Percentiles rank a stretch among this genome's conserved stretches.
phyloP scores from a whole-genome alignment of 1,140 invertebrate species.

The Camponotus pennsylvanicus region DNA sequence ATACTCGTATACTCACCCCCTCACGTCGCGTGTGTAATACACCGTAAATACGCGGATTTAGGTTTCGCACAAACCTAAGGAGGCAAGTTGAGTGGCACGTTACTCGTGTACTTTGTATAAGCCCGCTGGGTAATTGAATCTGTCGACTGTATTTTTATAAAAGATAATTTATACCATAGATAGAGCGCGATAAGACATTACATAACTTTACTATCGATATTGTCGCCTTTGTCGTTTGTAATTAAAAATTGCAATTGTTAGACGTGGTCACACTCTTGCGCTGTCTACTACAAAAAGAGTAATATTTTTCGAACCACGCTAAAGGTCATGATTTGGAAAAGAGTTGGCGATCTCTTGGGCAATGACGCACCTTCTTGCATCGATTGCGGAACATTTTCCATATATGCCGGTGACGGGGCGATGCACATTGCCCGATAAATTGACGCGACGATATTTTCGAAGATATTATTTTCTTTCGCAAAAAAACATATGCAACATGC shows the following conservation, averaged over 20 bases:
- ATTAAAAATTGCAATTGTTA: background rate
- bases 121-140: background rate
- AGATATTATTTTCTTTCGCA: constrained; percentile 37
- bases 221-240: background rate
- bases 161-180: background rate
- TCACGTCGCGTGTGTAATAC: constrained; percentile 22
- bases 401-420: constrained; percentile 1
- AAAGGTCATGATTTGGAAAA: constrained; percentile 20
- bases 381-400: constrained; percentile 55
- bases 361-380: constrained; percentile 33
- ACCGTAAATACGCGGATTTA: background rate
- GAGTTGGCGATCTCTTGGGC: background rate
- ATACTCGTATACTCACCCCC: constrained; percentile 46
- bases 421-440: constrained; percentile 25
- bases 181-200: background rate
- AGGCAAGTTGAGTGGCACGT: background rate
- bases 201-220: background rate
- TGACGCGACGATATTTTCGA: constrained; percentile 36
- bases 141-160: background rate
- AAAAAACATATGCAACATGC: background rate
- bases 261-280: background rate
- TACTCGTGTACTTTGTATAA: background rate
- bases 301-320: background rate
- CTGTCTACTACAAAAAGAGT: background rate
- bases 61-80: background rate